Evolutionary conservation across 2,797 vertebrate species (phyloP).

Genomic region (Trachops cirrhosus): DNA sequence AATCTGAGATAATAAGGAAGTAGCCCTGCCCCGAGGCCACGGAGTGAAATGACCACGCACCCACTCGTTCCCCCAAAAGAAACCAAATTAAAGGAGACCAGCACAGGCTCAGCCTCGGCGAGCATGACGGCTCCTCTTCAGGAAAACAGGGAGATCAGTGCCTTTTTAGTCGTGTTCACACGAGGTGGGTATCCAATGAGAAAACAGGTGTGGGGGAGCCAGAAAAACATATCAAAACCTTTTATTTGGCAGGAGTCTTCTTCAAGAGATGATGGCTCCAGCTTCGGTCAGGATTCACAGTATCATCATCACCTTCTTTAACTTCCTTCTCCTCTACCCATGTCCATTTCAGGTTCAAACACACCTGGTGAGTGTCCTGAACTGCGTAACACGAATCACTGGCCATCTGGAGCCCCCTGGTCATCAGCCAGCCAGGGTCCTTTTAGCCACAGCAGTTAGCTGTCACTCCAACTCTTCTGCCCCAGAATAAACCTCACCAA

Average conservation of each 20-base stretch:
- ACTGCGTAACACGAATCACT: background rate
- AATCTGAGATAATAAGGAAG: background rate
- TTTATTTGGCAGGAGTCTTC: background rate
- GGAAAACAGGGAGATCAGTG: background rate
- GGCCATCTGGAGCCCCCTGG: background rate
- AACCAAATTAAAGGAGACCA: background rate
- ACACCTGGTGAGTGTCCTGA: background rate
- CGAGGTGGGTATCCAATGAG: background rate
- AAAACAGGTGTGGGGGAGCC: background rate
- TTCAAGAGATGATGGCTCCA: background rate
- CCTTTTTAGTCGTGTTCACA: background rate
- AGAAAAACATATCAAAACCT: background rate
- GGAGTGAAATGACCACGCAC: background rate
- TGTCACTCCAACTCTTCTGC: background rate
- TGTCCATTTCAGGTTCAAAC: background rate
- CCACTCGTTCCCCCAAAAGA: background rate
- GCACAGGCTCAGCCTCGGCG: background rate
- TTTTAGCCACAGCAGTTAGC: background rate
- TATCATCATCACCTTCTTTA: background rate
- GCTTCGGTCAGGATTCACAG: background rate
- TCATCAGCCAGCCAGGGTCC: background rate
- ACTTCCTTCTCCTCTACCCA: background rate
- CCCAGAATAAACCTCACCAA: background rate
- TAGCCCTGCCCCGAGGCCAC: background rate
- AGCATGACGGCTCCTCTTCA: background rate